Conservation (phyloP, 2,888 invertebrate species). For the Psylliodes chrysocephalus region DNA sequence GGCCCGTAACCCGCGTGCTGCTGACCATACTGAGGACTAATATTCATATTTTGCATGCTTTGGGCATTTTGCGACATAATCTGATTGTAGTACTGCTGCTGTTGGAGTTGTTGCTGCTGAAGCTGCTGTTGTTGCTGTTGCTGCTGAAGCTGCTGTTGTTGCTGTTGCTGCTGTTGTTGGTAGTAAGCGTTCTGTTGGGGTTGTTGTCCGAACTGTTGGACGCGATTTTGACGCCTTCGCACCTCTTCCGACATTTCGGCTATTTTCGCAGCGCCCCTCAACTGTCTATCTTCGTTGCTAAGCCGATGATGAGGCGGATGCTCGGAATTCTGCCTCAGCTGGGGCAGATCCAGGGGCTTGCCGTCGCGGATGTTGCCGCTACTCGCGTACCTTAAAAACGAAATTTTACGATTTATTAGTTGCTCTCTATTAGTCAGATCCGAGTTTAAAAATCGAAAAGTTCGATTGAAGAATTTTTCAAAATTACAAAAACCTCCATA, state of each 20-base stretch:
- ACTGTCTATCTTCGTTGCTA: conserved; percentile 47
- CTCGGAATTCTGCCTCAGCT: conserved; percentile 48
- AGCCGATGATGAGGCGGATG: conserved; percentile 45
- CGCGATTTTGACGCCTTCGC: conserved; percentile 69
- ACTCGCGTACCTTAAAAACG: conserved; percentile 56
- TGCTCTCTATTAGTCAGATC: too few relatives aligned
- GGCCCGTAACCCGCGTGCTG: conserved; percentile 37
- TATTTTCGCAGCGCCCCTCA: conserved; percentile 72
- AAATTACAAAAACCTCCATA: too few relatives aligned
- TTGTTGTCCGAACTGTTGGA: conserved; percentile 32
- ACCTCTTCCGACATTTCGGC: conserved; percentile 86
- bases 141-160: conserved; percentile 47
- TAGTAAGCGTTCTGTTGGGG: conserved; percentile 14
- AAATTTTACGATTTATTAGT: too few relatives aligned
- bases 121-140: conserved; percentile 49
- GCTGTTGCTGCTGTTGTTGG: conserved; percentile 30
- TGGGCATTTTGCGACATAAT: conserved; percentile 60
- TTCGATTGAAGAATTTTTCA: too few relatives aligned
- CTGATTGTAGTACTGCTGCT: conserved; percentile 52
- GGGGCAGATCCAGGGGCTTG: conserved; percentile 53
- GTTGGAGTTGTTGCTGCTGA: conserved; percentile 38
- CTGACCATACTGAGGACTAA: conserved; percentile 51
- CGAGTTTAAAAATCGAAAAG: too few relatives aligned
- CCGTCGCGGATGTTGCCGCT: conserved; percentile 61
- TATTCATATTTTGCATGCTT: conserved; percentile 60